Evolutionary conservation across 2,888 invertebrate species (phyloP).

Genomic region (Pammene fasciana): DNA sequence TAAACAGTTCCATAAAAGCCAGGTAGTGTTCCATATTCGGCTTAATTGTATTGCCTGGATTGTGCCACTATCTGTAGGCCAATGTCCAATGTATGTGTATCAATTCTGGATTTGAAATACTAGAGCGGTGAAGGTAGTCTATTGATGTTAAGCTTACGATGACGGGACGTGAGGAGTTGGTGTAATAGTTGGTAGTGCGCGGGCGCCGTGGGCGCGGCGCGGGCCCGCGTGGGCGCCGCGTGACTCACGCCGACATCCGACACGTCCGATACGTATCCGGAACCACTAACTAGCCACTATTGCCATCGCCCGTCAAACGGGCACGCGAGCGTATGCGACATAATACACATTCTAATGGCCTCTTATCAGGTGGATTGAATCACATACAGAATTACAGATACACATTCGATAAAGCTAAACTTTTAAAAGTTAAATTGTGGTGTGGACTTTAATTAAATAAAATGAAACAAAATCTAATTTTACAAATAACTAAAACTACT

Average conservation of each 20-base stretch:
- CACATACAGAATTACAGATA: no score
- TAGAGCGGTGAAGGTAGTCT: conserved; percentile 16
- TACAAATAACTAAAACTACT: not conserved
- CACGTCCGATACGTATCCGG: conserved; percentile 83
- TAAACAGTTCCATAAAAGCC: conserved; percentile 33
- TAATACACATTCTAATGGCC: conserved; percentile 65
- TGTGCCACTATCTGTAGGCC: conserved; percentile 22
- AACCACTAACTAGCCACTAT: conserved; percentile 79
- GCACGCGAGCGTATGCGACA: conserved; percentile 69
- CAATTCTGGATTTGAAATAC: conserved; percentile 17
- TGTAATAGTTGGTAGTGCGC: conserved; percentile 46
- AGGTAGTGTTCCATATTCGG: conserved; percentile 23
- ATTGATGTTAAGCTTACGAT: conserved; percentile 38
- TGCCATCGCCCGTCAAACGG: conserved; percentile 66
- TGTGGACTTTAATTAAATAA: no score
- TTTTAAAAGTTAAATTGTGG: no score
- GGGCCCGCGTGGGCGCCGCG: conserved; percentile 70
- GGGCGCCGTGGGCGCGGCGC: conserved; percentile 53
- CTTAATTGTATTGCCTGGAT: conserved; percentile 27
- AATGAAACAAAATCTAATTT: conserved; percentile 5
- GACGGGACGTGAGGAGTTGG: conserved; percentile 36
- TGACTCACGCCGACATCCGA: conserved; percentile 84
- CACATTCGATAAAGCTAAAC: not conserved
- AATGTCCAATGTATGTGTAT: conserved; percentile 27
- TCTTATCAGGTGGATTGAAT: conserved; percentile 50